Conservation (phyloP, 2,888 invertebrate species). For the Rhingia campestris region DNA sequence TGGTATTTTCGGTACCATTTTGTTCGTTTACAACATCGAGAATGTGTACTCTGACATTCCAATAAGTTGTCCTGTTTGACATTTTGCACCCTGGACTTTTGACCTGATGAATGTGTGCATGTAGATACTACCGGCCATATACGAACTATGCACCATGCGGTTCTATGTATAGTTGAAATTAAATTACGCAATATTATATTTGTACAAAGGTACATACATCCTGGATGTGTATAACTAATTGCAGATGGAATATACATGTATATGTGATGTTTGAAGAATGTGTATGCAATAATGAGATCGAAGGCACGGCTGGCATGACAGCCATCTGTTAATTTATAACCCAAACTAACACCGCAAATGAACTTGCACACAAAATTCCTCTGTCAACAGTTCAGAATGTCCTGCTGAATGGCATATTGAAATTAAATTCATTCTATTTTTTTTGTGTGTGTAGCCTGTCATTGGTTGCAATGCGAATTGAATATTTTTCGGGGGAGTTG, state of each 20-base stretch:
- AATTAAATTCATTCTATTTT: conserved; percentile 46
- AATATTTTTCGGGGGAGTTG: conserved; percentile 3
- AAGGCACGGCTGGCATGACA: conserved; percentile 63
- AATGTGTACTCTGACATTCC: conserved; percentile 56
- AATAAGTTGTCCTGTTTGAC: conserved; percentile 69
- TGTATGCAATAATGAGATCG: conserved; percentile 62
- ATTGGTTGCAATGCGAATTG: conserved; percentile 17
- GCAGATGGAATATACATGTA: conserved; percentile 13
- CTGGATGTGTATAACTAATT: conserved; percentile 52
- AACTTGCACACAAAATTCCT: conserved; percentile 67
- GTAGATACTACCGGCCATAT: conserved; percentile 28
- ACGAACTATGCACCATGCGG: conserved; percentile 31
- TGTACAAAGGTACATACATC: conserved; percentile 19
- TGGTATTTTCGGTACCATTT: conserved; percentile 58
- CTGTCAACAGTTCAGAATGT: conserved; percentile 43
- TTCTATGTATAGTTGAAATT: conserved; percentile 50
- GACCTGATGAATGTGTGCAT: conserved; percentile 61
- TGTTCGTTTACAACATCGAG: conserved; percentile 1
- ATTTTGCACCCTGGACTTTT: conserved; percentile 70
- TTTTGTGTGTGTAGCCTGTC: not conserved
- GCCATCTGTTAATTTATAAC: conserved; percentile 63
- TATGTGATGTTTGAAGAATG: conserved; percentile 67
- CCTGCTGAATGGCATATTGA: conserved; percentile 32
- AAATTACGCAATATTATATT: conserved; percentile 67
- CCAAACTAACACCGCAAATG: conserved; percentile 67